A percentile compares a stretch with the other conserved stretches of the same genome.
phyloP scores from a whole-genome alignment of 2,888 invertebrate species.

The Latrodectus hesperus region DNA sequence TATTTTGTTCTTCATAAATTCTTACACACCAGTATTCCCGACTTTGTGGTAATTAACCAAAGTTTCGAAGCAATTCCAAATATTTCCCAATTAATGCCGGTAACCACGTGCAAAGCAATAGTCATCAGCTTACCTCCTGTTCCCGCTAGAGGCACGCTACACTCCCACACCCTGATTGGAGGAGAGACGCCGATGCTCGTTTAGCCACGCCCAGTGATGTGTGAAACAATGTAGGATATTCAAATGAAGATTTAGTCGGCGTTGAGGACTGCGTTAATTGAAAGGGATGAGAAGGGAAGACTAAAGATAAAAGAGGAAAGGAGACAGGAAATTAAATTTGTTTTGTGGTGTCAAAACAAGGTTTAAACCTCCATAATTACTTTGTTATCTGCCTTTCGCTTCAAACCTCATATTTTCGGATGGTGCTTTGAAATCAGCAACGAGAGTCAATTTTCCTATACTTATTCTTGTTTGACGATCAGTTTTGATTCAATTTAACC shows the following conservation, averaged over 20 bases:
- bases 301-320: constrained; percentile 9
- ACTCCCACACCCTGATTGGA: constrained; percentile 8
- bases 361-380: constrained; percentile 18
- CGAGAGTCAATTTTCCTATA: too few species aligned
- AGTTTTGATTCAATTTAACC: too few species aligned
- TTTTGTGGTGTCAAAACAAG: constrained; percentile 57
- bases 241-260: constrained; percentile 36
- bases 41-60: constrained; percentile 18
- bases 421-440: too few species aligned
- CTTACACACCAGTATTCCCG: neutral
- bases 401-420: neutral
- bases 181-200: neutral
- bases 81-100: constrained; percentile 54
- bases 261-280: constrained; percentile 20
- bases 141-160: constrained; percentile 14
- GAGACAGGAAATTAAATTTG: constrained; percentile 57
- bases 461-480: too few species aligned
- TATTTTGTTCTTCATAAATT: constrained; percentile 1
- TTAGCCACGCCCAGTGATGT: constrained; percentile 35
- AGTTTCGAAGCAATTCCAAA: constrained; percentile 33
- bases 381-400: neutral
- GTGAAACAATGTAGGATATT: constrained; percentile 53
- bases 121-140: constrained; percentile 11
- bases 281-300: constrained; percentile 21
- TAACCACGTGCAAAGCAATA: constrained; percentile 14